phyloP scores from a whole-genome alignment of 1,140 invertebrate species.

The Mactra quadrangularis region DNA sequence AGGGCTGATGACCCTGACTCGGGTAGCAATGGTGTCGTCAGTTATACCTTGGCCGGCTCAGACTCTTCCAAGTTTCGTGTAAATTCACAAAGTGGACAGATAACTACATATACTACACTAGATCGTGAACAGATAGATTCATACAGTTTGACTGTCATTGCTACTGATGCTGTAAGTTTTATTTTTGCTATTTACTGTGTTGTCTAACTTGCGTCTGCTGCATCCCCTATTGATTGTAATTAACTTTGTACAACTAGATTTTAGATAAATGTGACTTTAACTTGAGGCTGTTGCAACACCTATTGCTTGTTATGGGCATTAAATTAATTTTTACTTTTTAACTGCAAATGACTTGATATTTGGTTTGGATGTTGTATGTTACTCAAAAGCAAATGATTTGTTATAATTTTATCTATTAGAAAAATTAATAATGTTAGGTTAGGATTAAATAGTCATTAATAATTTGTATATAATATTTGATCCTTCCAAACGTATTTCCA shows the following conservation, averaged over 20 bases:
- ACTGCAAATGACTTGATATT: too few relatives aligned
- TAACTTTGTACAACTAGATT: not conserved
- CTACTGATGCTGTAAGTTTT: constrained; percentile 91
- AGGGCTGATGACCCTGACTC: constrained; percentile 87
- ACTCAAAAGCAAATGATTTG: too few relatives aligned
- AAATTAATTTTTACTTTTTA: too few relatives aligned
- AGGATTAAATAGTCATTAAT: too few relatives aligned
- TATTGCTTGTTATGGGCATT: too few relatives aligned
- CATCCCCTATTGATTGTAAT: not conserved
- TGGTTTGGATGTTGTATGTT: too few relatives aligned
- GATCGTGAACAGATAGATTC: constrained; percentile 94
- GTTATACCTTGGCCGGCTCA: constrained; percentile 89
- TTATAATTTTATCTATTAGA: too few relatives aligned
- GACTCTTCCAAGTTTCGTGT: constrained; percentile 88
- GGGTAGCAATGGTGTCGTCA: constrained; percentile 92
- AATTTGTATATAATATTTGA: too few relatives aligned
- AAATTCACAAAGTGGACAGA: constrained; percentile 91
- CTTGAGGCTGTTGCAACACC: too few relatives aligned
- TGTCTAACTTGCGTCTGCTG: not conserved
- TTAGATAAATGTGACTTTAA: not conserved
- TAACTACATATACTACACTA: constrained; percentile 91
- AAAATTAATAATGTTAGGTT: too few relatives aligned
- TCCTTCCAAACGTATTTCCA: too few relatives aligned
- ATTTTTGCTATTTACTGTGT: not conserved
- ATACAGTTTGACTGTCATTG: constrained; percentile 94